Conservation (phyloP, 2,113 vertebrate species). For the Trogon melanurus region DNA sequence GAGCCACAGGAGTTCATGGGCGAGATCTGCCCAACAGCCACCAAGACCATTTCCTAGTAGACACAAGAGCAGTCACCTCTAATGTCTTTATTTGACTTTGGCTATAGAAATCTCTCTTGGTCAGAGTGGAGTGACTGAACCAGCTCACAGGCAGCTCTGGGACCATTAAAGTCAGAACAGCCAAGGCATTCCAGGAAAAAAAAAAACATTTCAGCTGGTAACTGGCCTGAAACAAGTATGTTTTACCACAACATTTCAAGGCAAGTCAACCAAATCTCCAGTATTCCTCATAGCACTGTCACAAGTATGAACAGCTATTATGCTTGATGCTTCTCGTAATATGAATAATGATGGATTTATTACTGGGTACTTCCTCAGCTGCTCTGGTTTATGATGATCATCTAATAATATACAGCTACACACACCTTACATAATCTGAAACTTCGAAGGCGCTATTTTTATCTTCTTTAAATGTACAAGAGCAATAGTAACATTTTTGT, state of each 20-base stretch:
- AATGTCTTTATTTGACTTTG: background rate
- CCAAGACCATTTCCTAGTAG: background rate
- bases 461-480: background rate
- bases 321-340: background rate
- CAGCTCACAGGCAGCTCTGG: background rate
- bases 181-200: background rate
- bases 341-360: constrained; percentile 13
- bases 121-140: background rate
- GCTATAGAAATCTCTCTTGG: background rate
- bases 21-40: background rate
- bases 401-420: background rate
- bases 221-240: constrained; percentile 7
- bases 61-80: background rate
- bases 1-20: background rate
- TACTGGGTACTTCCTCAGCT: constrained; percentile 17
- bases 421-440: constrained; percentile 13
- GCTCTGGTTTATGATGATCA: background rate
- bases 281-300: background rate
- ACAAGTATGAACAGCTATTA: background rate
- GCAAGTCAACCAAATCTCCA: constrained; percentile 1
- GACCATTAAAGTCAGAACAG: background rate
- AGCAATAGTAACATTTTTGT: constrained; percentile 15
- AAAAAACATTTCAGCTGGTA: background rate
- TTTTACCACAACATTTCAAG: background rate
- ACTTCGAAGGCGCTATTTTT: constrained; percentile 4